These are phyloP conservation scores for Dugesia japonica DNA, from an alignment of 2,888 invertebrate genomes.

Conservation along the genomic window DNA sequence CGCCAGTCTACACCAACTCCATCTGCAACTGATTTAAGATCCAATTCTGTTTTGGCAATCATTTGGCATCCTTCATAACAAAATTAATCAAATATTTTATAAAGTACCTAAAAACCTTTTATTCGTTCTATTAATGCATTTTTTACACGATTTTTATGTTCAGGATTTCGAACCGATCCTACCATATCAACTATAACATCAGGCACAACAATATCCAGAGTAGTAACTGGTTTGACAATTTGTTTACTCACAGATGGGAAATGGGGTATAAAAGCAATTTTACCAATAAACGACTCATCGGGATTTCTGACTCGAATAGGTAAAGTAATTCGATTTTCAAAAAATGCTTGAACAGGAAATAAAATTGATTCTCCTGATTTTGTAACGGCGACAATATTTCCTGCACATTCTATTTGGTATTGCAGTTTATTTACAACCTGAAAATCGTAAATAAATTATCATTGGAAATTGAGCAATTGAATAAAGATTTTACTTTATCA, in stretches of 20 bases:
- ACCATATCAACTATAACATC: not conserved
- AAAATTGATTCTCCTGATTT: not conserved
- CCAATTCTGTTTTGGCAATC: not conserved
- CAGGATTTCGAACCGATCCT: not conserved
- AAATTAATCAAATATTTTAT: not conserved
- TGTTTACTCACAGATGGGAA: constrained; percentile 47
- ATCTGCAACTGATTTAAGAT: not conserved
- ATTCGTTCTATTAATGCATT: not conserved
- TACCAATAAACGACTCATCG: constrained; percentile 65
- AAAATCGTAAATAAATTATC: not conserved
- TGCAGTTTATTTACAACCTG: constrained; percentile 2
- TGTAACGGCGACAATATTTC: constrained; percentile 21
- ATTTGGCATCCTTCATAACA: not conserved
- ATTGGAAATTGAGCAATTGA: too few species aligned
- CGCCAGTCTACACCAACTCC: not conserved
- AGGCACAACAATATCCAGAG: constrained; percentile 9
- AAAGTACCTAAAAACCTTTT: not conserved
- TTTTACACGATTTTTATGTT: not conserved
- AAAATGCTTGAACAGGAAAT: constrained; percentile 68
- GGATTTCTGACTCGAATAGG: constrained; percentile 73
- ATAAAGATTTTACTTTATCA: too few species aligned
- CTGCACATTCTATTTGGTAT: constrained; percentile 3
- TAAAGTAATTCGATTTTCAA: constrained; percentile 87
- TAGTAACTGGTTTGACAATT: constrained; percentile 22
- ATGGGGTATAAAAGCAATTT: constrained; percentile 89